These are phyloP conservation scores for Calonectris borealis DNA, from an alignment of 2,113 vertebrate species.

Conservation along the genomic window DNA sequence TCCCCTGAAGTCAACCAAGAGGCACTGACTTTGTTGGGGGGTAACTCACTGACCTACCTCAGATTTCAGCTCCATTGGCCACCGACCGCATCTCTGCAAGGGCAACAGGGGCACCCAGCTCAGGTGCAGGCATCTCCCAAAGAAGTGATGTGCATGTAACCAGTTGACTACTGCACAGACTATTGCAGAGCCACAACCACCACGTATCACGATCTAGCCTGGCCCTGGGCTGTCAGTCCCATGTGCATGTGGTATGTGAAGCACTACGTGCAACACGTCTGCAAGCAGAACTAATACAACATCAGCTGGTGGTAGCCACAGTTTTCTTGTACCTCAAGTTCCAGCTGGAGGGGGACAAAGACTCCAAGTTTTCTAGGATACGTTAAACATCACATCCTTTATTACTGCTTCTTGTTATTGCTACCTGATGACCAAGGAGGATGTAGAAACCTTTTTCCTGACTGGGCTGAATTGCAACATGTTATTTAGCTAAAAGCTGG, in stretches of 20 bases:
- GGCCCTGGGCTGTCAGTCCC: not conserved
- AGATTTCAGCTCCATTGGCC: not conserved
- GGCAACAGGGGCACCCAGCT: not conserved
- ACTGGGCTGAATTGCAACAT: not conserved
- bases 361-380: not conserved
- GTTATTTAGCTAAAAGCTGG: not conserved
- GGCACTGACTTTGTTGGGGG: not conserved
- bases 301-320: not conserved
- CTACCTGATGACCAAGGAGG: not conserved
- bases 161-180: not conserved
- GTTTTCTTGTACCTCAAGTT: not conserved
- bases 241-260: not conserved
- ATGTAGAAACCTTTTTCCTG: not conserved
- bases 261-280: not conserved
- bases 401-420: not conserved
- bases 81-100: not conserved
- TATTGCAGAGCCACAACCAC: not conserved
- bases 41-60: not conserved
- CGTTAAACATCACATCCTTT: not conserved
- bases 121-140: not conserved
- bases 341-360: not conserved
- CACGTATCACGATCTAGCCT: rapidly evolving
- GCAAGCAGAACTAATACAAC: not conserved
- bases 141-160: not conserved
- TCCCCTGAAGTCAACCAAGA: not conserved